Conservation (phyloP, 1,140 invertebrate species). For the Matsumurasca onukii region DNA sequence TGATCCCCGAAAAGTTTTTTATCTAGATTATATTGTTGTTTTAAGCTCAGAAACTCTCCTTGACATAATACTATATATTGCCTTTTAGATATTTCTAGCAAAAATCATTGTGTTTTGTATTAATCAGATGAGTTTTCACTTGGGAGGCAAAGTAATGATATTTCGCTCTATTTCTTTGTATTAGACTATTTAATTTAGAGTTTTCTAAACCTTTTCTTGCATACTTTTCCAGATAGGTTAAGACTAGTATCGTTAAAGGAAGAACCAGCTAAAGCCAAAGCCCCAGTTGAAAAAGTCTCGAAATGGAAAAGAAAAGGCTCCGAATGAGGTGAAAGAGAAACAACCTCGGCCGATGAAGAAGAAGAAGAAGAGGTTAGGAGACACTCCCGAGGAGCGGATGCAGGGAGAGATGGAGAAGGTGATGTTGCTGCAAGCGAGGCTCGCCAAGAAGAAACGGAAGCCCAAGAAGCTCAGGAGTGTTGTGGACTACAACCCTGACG, state of each 20-base stretch:
- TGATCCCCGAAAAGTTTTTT: too few species aligned
- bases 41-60: too few species aligned
- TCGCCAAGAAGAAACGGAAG: slow-evolving; percentile 71
- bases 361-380: slow-evolving; percentile 57
- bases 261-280: slow-evolving; percentile 37
- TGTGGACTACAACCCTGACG: neutral
- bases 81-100: too few species aligned
- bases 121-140: too few species aligned
- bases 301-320: slow-evolving; percentile 34
- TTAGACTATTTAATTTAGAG: too few species aligned
- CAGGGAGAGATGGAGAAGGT: slow-evolving; percentile 70
- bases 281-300: too few species aligned
- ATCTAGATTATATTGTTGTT: too few species aligned
- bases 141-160: too few species aligned
- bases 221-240: slow-evolving; percentile 48
- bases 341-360: slow-evolving; percentile 48
- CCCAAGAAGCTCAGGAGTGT: slow-evolving; percentile 69
- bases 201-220: too few species aligned
- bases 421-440: slow-evolving; percentile 70
- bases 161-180: too few species aligned
- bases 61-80: too few species aligned
- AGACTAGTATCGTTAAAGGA: slow-evolving; percentile 43
- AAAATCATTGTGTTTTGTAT: too few species aligned
- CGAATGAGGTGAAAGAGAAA: slow-evolving; percentile 8
- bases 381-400: slow-evolving; percentile 71